Base-by-base conservation (phyloP, 2,113 vertebrate genomes). In the Eonycteris spelaea region DNA sequence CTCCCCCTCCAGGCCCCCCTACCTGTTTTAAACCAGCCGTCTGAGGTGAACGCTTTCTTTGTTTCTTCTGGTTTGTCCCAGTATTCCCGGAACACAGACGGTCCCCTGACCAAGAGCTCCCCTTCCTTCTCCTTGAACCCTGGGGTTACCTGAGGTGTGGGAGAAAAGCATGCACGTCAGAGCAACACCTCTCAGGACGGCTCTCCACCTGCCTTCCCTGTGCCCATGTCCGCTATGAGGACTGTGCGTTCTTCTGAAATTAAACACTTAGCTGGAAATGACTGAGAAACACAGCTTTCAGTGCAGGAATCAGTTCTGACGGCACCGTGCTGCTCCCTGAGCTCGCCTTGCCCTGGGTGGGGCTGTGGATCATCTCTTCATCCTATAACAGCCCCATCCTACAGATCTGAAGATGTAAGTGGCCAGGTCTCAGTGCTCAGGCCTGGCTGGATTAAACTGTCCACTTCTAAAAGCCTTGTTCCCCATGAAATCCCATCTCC, bases 21-120 rank as follows among this genome's bases (percentile, higher is more conserved):
- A 99, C 99, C 99, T 98, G 99, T 99, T 98, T 98, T 98, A 97
- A 99, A 99, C 99, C 99, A 99, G 98, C 99, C 99, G 0, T 99
- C 99, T 0, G 98, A 82, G 0, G 99, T 99, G 97, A 99, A 99
- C 33, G 99, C 98, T 0, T 98, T 98, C 6, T 53, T 97, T 0
- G 99, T 99, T 53, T 99, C 99, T 38, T 97, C 98, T 48, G 99
- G 98, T 83, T 98, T 99, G 98, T 99, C 99, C 99, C 99, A 99
- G 98, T 99, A 99, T 91, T 99, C 98, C 0, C 97, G 99, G 96
- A 99, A 99, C 84, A 99, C 99, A 0, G 99, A 98, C 0, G 99
- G 98, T 1, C 99, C 99, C 73, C 96, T 99, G 83, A 99, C 99
- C 6, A 99, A 97, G 94, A 99, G 99, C 95, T 99, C 99, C 12